Evolutionary conservation across 2,888 invertebrate genomes (phyloP).

Genomic region (Leistus spinibarbis): DNA sequence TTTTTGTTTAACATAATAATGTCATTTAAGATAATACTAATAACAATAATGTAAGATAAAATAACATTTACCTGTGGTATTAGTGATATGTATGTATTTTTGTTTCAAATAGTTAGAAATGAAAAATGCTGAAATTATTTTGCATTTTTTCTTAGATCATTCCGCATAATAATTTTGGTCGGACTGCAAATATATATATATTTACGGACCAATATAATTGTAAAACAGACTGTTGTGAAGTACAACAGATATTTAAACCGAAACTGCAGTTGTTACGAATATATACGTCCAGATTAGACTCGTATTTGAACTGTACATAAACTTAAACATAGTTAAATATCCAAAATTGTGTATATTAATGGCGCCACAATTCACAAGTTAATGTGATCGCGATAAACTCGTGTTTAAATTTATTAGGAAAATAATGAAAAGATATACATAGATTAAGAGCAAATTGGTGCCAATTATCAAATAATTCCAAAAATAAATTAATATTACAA

Average conservation of each 20-base stretch:
- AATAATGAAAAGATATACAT: too few species aligned
- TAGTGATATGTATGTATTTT: conserved; percentile 13
- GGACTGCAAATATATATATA: neutral
- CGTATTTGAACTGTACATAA: neutral
- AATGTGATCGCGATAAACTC: too few species aligned
- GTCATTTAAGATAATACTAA: neutral
- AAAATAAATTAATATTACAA: too few species aligned
- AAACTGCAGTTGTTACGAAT: neutral
- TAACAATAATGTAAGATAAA: conserved; percentile 10
- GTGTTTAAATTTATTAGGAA: too few species aligned
- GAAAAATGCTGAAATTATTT: neutral
- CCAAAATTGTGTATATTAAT: neutral
- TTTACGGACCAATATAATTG: conserved; percentile 11
- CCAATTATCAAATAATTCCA: too few species aligned
- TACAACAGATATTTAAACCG: neutral
- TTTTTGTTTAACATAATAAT: neutral
- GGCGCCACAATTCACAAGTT: too few species aligned
- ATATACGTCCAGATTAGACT: neutral
- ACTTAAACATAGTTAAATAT: neutral
- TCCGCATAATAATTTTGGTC: conserved; percentile 1
- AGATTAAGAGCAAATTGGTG: too few species aligned
- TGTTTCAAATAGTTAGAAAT: conserved; percentile 1
- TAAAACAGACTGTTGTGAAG: neutral
- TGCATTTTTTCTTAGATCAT: neutral
- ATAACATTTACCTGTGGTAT: conserved; percentile 26